Conservation (phyloP, 2,888 invertebrate species). For the Nymphalis c-album region DNA sequence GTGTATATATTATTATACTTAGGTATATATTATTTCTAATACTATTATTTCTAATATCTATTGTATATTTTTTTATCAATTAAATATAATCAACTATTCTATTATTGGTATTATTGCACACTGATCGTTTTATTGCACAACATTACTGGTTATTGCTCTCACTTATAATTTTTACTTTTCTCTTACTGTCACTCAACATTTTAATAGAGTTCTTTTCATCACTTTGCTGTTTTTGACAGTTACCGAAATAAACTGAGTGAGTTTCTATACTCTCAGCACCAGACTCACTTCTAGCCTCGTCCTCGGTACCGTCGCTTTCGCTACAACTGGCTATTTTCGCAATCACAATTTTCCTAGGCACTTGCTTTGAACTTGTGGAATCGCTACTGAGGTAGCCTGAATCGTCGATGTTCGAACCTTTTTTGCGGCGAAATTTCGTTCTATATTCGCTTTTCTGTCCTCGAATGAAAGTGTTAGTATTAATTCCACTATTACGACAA, state of each 20-base stretch:
- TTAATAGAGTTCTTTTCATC: conserved; percentile 45
- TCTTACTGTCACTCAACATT: conserved; percentile 38
- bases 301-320: conserved; percentile 90
- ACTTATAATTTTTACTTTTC: conserved; percentile 36
- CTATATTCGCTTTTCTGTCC: conserved; percentile 57
- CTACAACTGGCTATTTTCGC: conserved; percentile 83
- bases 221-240: conserved; percentile 79
- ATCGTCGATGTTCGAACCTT: conserved; percentile 82
- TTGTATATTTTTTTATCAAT: conserved; percentile 6
- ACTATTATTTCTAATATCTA: conserved; percentile 10
- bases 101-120: conserved; percentile 56
- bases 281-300: conserved; percentile 91
- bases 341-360: conserved; percentile 69
- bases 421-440: conserved; percentile 59
- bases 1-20: conserved; percentile 17
- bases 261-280: conserved; percentile 93
- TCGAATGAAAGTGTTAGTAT: conserved; percentile 71
- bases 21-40: conserved; percentile 23
- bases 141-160: conserved; percentile 28
- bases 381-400: conserved; percentile 94
- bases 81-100: conserved; percentile 6
- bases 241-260: conserved; percentile 92
- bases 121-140: conserved; percentile 50
- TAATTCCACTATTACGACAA: conserved; percentile 49
- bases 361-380: conserved; percentile 82